Base-by-base conservation (phyloP, 2,113 vertebrate genomes). In the Odontophorus gujanensis region DNA sequence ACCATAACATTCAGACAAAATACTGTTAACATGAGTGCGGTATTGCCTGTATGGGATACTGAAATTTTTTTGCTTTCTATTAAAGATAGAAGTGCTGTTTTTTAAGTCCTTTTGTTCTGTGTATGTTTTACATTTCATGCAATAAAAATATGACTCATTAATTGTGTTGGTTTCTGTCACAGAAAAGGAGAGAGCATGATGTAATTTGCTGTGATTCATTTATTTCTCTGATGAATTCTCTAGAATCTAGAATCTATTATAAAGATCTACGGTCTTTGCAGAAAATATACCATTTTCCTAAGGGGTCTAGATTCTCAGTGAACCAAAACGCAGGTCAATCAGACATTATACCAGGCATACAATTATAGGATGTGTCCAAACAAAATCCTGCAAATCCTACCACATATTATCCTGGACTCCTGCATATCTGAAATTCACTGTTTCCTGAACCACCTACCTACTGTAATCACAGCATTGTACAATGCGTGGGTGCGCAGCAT, bases 351-450 rank as follows among this genome's bases (percentile, higher is more conserved):
- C 43, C 48, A 96, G 92, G 72, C 76, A 77, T 96, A 79, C 89
- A 97, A 97, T 97, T 97, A 95, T 2, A 43, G 47, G n/a, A 84
- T 57, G 67, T 87, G 83, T 95, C 97, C 92, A 81, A 80, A 96
- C 84, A 97, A 97, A 97, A 94, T 94, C 94, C 93, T 96, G 90
- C 81, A 96, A 97, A 97, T 96, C 96, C 97, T 92, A 96, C 86
- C 65, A 73, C 76, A 53, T 36, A 96, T 98, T 97, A 97, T 24
- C 43, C 74, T 71, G 93, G 96, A 96, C 97, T 97, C 97, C 96
- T 85, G 91, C 95, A 84, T 97, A 78, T 92, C 85, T 92, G 79
- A 97, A 97, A 96, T 96, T 93, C 95, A 91, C 76, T 59, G 45
- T 90, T 96, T 74, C 47, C 50, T 11, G 1, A 97, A 84, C 94